phyloP scores from a whole-genome alignment of 2,797 vertebrate species.

The Myripristis murdjan region DNA sequence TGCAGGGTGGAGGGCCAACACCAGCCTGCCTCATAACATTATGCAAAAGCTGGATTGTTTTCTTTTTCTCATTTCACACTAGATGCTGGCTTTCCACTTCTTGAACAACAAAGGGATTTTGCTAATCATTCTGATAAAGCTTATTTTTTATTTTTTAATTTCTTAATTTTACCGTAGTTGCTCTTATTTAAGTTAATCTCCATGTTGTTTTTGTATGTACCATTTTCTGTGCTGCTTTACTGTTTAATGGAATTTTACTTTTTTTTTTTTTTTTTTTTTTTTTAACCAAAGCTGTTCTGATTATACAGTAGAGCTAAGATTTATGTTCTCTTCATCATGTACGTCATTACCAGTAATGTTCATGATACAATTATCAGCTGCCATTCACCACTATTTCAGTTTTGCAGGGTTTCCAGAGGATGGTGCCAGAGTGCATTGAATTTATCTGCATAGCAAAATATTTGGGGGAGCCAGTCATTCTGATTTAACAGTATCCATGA shows the following conservation, averaged over 20 bases:
- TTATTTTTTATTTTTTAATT: too few relatives aligned
- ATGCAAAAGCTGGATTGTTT: constrained; percentile 80
- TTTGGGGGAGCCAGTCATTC: not conserved
- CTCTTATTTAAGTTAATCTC: constrained; percentile 48
- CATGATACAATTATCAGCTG: constrained; percentile 10
- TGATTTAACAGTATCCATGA: not conserved
- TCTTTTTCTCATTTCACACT: constrained; percentile 29
- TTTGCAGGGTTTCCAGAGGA: constrained; percentile 53
- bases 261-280: too few relatives aligned
- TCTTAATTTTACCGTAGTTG: constrained; percentile 39
- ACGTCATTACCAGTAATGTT: constrained; percentile 18
- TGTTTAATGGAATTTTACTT: constrained; percentile 37
- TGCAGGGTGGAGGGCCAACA: constrained; percentile 57
- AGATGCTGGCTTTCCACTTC: constrained; percentile 21
- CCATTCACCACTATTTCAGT: constrained; percentile 23
- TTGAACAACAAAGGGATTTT: constrained; percentile 10
- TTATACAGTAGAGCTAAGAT: constrained; percentile 37
- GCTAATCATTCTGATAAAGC: not conserved
- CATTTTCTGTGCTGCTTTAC: constrained; percentile 42
- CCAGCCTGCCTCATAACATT: constrained; percentile 83
- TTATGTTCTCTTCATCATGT: constrained; percentile 16
- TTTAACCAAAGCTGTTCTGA: constrained; percentile 71
- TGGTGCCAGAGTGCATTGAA: constrained; percentile 57
- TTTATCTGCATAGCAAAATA: constrained; percentile 6
- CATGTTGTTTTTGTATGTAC: constrained; percentile 52